Evolutionary conservation across 2,888 invertebrate genomes (phyloP), one percentile per base, ranked within the genome.

Genomic region (Esperia sulphurella): DNA sequence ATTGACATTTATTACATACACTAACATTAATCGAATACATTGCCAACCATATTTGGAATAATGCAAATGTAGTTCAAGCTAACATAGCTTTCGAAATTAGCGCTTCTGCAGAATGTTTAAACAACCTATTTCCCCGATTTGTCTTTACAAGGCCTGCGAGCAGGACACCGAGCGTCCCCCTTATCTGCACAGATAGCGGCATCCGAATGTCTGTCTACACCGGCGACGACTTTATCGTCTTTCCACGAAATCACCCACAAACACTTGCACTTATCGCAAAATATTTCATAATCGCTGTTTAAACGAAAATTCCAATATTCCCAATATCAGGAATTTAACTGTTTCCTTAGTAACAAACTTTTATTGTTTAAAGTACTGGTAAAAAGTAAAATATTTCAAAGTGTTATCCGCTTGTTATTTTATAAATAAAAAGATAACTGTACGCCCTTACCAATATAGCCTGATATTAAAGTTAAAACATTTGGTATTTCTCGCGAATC

Each of bases 161-260:
- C 67, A 60, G 73, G 65, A 67, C 68, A 62, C 35, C 55, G 59
- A 57, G 58, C 57, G 60, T 59, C 58, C 54, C 38, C 58, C 62
- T 79, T 85, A 85, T 86, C 83, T 65, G 62, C 52, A 38, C 54
- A 75, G 85, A 87, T 87, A 85, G 73, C 69, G 72, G 68, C 76
- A 76, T 76, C 79, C 81, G 71, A 85, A 80, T 73, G 79, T 73
- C 73, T 75, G 76, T 70, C 71, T 64, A 68, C 68, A 67, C 63
- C 62, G 69, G 66, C 59, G 58, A 64, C 62, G 59, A 56, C 65
- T 70, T 83, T 87, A 87, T 86, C 86, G 71, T 59, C 60, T 68
- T 87, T 87, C 88, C 79, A 80, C 79, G 83, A 86, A 87, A 72
- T 68, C 68, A 71, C 71, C 68, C 64, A 71, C 79, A 83, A 81